phyloP scores from a whole-genome alignment of 35 echinoderm and acorn worm genomes.

The Lytechinus pictus region DNA sequence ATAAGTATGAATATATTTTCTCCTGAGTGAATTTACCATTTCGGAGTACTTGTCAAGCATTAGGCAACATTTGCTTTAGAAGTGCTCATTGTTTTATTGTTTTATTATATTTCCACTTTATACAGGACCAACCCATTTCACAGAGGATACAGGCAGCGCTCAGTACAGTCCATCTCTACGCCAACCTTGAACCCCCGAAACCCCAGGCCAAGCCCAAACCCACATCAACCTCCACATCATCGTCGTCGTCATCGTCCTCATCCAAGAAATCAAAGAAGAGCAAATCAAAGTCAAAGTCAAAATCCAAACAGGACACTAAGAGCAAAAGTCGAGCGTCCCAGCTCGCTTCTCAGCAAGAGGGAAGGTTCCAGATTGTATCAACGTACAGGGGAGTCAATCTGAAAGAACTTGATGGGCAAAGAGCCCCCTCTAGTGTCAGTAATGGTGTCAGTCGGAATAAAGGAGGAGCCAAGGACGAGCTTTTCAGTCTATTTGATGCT shows the following conservation, averaged over 20 bases:
- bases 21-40: too few relatives aligned
- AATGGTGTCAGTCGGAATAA: slow-evolving; percentile 6
- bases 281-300: slow-evolving; percentile 7
- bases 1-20: too few relatives aligned
- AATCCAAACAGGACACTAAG: slow-evolving; percentile 13
- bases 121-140: slow-evolving; percentile 48
- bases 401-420: slow-evolving; percentile 40
- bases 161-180: slow-evolving; percentile 42
- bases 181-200: slow-evolving; percentile 49
- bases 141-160: slow-evolving; percentile 47
- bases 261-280: slow-evolving; percentile 44
- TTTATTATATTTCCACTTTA: slow-evolving; percentile 19
- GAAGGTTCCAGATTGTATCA: slow-evolving; percentile 34
- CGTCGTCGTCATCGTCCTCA: background rate
- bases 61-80: background rate
- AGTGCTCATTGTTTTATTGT: background rate
- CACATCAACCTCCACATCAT: slow-evolving; percentile 34
- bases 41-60: too few relatives aligned
- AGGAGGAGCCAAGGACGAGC: background rate
- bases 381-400: slow-evolving; percentile 35
- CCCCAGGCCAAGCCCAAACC: slow-evolving; percentile 15
- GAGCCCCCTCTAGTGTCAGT: slow-evolving; percentile 45
- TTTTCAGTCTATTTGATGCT: slow-evolving; percentile 50
- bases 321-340: slow-evolving; percentile 47
- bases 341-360: slow-evolving; percentile 27